Base-by-base conservation (phyloP, 1,140 invertebrate species). In the Drosophila dunni region DNA sequence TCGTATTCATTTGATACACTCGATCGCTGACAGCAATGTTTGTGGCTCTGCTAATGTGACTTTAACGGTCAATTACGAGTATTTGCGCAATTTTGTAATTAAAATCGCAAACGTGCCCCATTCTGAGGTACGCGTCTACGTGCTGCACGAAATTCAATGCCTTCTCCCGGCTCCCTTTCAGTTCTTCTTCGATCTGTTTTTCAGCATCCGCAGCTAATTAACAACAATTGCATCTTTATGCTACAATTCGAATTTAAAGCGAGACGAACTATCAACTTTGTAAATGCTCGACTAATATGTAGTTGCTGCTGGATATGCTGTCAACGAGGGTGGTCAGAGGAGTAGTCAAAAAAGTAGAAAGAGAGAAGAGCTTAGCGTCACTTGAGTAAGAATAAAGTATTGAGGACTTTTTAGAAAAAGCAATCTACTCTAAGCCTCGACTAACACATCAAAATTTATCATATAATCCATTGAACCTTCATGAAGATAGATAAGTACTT, bases 1-100 rank as follows among this genome's bases (percentile, higher is more conserved):
- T 33, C 33, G 15, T 6, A 38, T 54, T 60, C 67, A 64, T 68
- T 74, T 74, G 71, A 74, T 74, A 56, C 65, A 66, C 57, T 74
- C 71, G 65, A 74, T 74, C 71, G 71, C 71, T 69, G 71, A 68
- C 71, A 74, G 71, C 71, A 46, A 63, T 50, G 71, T 74, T 69
- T 69, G 71, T 68, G 65, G 71, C 53, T 29, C 71, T 56, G 66
- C 58, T 74, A 74, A 74, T 74, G 71, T 69, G 71, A 68, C 71
- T 74, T 51, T 69, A 69, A 69, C 71, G 71, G 40, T 69, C 71
- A 74, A 74, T 74, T 74, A 74, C 67, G 54, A 58, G 58, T 65
- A 75, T 75, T 64, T 75, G 68, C 54, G 67, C 73, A 70, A 71
- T 75, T 75, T 75, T 65, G 53, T 75, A 75, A 75, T 75, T 75